Evolutionary conservation across 1,140 invertebrate species (phyloP).

Genomic region (Saccostrea cuccullata): DNA sequence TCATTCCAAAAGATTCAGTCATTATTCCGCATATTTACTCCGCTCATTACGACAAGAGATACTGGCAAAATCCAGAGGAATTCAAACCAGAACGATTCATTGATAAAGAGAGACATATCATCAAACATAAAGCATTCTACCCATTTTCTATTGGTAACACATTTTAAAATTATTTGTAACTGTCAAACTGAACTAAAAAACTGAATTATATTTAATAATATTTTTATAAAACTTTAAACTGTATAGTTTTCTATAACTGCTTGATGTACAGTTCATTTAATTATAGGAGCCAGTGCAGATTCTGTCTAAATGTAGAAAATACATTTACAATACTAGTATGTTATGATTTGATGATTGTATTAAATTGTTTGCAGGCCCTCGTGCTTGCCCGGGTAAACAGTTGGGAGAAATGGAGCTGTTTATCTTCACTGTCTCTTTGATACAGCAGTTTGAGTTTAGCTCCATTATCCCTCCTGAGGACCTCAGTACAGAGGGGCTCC

Average conservation of each 20-base stretch:
- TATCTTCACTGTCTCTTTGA: constrained; percentile 47
- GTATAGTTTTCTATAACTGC: no score
- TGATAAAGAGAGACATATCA: constrained; percentile 62
- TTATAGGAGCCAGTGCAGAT: no score
- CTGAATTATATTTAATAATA: no score
- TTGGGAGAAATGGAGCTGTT: constrained; percentile 60
- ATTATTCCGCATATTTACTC: constrained; percentile 89
- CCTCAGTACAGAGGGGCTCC: constrained; percentile 43
- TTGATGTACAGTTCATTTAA: no score
- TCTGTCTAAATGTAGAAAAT: no score
- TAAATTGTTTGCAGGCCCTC: constrained; percentile 40
- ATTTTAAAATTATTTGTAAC: no score
- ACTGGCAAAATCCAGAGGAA: constrained; percentile 85
- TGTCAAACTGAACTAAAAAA: no score
- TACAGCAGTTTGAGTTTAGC: constrained; percentile 46
- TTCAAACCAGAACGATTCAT: constrained; percentile 85
- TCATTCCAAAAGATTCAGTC: constrained; percentile 87
- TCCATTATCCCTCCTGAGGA: constrained; percentile 4
- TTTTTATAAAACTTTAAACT: no score
- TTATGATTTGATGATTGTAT: no score
- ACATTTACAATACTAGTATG: no score
- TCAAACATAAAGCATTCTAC: constrained; percentile 56
- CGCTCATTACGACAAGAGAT: constrained; percentile 85
- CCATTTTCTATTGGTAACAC: constrained; percentile 55
- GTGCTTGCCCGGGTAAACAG: constrained; percentile 54